A percentile compares a stretch with the other conserved stretches of the same genome.
Evolutionary conservation across 2,888 invertebrate genomes (phyloP).

Genomic region (Noctua pronuba): DNA sequence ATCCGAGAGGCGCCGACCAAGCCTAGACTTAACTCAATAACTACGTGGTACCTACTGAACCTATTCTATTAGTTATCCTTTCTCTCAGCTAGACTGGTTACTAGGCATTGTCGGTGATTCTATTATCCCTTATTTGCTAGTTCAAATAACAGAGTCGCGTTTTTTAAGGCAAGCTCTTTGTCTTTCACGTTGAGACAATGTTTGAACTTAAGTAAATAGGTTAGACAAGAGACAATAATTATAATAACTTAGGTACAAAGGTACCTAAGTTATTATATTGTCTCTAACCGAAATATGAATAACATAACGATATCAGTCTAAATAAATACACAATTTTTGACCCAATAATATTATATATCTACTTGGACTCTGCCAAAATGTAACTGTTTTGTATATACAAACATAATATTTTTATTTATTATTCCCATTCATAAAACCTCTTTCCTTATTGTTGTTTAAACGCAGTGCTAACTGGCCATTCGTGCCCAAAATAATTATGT

Average conservation of each 20-base stretch:
- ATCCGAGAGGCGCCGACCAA: conserved; percentile 18
- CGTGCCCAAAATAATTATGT: conserved; percentile 32
- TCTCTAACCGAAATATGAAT: background rate
- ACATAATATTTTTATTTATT: background rate
- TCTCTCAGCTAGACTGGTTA: conserved; percentile 33
- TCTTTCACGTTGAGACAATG: conserved; percentile 2
- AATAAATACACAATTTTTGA: too few relatives aligned
- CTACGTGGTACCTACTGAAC: conserved; percentile 43
- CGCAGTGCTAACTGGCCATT: conserved; percentile 25
- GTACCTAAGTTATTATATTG: too few relatives aligned
- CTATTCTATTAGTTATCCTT: conserved; percentile 51
- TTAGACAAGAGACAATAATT: too few relatives aligned
- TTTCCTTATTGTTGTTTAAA: conserved; percentile 13
- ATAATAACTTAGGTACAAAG: too few relatives aligned
- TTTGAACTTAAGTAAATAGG: background rate
- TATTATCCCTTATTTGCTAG: conserved; percentile 52
- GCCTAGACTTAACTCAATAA: conserved; percentile 55
- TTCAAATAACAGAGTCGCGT: conserved; percentile 45
- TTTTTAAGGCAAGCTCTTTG: conserved; percentile 16
- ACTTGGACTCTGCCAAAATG: background rate
- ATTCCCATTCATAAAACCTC: conserved; percentile 19
- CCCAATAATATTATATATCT: background rate
- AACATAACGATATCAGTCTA: background rate
- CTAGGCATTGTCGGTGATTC: conserved; percentile 40
- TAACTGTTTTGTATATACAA: background rate